phyloP scores from a whole-genome alignment of 1,140 invertebrate genomes.

The Sminthurides bifidus region DNA sequence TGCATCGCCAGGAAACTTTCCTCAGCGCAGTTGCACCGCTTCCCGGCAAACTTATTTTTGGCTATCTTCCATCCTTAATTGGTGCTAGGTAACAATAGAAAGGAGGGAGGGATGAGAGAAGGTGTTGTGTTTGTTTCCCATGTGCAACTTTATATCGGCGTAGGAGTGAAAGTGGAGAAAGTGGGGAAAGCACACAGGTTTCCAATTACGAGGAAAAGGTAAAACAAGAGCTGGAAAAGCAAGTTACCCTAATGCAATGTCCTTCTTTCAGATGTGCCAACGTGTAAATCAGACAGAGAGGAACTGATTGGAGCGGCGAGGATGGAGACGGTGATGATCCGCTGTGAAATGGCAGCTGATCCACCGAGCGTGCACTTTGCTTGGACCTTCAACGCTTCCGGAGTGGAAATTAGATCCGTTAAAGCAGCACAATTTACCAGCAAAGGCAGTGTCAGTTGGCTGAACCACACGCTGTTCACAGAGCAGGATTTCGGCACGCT shows the following conservation, averaged over 20 bases:
- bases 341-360: conserved; percentile 74
- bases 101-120: not conserved
- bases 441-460: conserved; percentile 52
- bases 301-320: conserved; percentile 68
- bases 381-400: conserved; percentile 31
- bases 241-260: not conserved
- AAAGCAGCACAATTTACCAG: conserved; percentile 38
- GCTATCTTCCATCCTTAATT: too few species aligned
- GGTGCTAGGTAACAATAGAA: not conserved
- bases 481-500: conserved; percentile 75
- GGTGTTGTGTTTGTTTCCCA: too few species aligned
- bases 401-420: conserved; percentile 23
- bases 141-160: too few species aligned
- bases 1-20: too few species aligned
- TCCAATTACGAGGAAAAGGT: too few species aligned
- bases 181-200: too few species aligned
- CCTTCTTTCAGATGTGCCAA: conserved; percentile 52
- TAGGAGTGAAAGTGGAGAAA: too few species aligned
- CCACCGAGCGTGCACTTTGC: conserved; percentile 43
- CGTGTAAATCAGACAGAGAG: conserved; percentile 60
- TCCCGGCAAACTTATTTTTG: too few species aligned
- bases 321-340: conserved; percentile 66
- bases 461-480: conserved; percentile 69
- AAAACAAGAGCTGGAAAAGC: not conserved
- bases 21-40: too few species aligned